phyloP scores from a whole-genome alignment of 1,140 invertebrate species.

The Drosophila lacertosa region DNA sequence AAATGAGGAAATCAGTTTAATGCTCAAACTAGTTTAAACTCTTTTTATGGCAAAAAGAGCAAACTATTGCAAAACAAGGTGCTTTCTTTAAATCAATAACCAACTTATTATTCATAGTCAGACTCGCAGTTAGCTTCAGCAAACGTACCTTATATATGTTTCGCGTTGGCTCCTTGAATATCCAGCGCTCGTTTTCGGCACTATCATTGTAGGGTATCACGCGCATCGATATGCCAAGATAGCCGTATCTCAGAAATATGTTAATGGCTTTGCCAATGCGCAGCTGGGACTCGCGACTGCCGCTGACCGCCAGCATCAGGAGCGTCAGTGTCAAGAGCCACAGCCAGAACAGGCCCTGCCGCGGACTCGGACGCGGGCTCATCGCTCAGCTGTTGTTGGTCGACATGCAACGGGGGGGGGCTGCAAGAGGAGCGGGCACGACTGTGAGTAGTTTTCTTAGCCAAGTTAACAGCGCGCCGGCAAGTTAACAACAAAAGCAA shows the following conservation, averaged over 20 bases:
- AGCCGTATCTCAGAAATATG: conserved; percentile 90
- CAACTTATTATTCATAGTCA: too few relatives aligned
- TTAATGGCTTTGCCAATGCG: conserved; percentile 89
- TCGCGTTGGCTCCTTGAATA: conserved; percentile 92
- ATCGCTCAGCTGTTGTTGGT: conserved; percentile 62
- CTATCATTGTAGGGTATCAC: conserved; percentile 91
- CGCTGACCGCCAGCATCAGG: conserved; percentile 59
- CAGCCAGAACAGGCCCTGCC: conserved; percentile 66
- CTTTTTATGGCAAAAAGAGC: too few relatives aligned
- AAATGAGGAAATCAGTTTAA: too few relatives aligned
- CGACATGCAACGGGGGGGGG: conserved; percentile 58
- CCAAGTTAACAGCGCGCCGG: conserved; percentile 2
- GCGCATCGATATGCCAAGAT: conserved; percentile 92
- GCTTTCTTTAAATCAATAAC: too few relatives aligned
- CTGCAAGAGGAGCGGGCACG: conserved; percentile 20
- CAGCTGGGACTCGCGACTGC: conserved; percentile 86
- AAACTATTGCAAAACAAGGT: too few relatives aligned
- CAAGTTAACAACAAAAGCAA: background rate
- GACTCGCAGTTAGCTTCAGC: too few relatives aligned
- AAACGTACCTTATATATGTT: conserved; percentile 87
- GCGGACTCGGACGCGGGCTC: conserved; percentile 57
- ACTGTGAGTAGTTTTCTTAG: conserved; percentile 4
- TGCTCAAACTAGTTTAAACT: too few relatives aligned
- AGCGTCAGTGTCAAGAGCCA: conserved; percentile 66
- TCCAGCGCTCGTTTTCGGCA: conserved; percentile 88